Base-by-base conservation (phyloP, 2,113 vertebrate species). In the Pao palembangensis region DNA sequence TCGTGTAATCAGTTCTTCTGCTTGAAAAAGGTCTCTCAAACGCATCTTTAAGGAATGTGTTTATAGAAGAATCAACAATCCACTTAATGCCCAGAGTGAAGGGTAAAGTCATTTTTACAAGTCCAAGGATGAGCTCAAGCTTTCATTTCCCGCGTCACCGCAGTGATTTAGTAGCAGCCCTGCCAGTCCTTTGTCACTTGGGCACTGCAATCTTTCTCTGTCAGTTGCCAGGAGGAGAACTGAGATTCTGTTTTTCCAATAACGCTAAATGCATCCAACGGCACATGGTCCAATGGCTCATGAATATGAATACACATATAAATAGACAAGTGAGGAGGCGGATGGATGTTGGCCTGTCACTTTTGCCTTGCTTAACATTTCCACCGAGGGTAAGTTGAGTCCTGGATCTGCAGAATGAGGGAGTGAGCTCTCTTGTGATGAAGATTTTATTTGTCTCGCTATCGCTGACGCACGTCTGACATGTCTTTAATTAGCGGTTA, bases 251-350 rank as follows among this genome's bases (percentile, higher is more conserved):
- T 83, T 86, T 82, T 82, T 82, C 84, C 87, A 90, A 89, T 90
- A 87, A 88, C 72, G 64, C 89, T 90, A 88, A 91, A 91, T 87
- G 84, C 84, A 83, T 84, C 54, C 75, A 76, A 67, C 64, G 64
- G 75, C 57, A 31, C 81, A 86, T 76, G 82, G 85, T 89, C 87
- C 81, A 81, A 64, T 86, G 70, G 80, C 85, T 90, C 88, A 88
- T 91, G 89, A 87, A 91, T 90, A 90, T 91, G 88, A 90, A 91
- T 88, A 81, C 81, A 81, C 73, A 83, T 89, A 90, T 89, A 89
- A 90, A 88, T 88, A 90, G 86, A 89, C 79, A 83, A 85, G 84
- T 87, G 86, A 89, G 78, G 83, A 88, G 81, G 85, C 72, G 78
- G 85, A 88, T 83, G 79, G 76, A 88, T 90, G 80, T 82, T 78